Conservation (phyloP, 1,140 invertebrate genomes). For the Drosophila saltans region DNA sequence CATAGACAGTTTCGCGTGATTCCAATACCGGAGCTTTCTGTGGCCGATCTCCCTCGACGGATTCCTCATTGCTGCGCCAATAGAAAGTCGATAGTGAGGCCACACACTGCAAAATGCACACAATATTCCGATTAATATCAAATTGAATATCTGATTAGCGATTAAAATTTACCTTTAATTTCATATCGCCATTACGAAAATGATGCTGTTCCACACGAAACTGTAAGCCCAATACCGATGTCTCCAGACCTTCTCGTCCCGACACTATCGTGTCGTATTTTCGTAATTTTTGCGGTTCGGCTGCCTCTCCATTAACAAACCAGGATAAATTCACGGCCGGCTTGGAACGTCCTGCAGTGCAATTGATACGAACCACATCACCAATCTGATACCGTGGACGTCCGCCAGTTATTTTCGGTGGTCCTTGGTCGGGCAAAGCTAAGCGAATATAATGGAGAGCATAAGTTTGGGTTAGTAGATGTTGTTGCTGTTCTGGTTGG, state of each 20-base stretch:
- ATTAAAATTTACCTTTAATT: conserved; percentile 85
- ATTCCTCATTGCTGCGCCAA: conserved; percentile 89
- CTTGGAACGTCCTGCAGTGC: conserved; percentile 88
- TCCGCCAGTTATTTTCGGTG: conserved; percentile 86
- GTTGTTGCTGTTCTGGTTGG: background rate
- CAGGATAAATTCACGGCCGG: conserved; percentile 89
- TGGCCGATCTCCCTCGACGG: conserved; percentile 87
- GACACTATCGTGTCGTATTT: conserved; percentile 84
- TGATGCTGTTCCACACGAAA: conserved; percentile 87
- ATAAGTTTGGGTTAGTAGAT: conserved; percentile 32
- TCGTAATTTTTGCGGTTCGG: conserved; percentile 84
- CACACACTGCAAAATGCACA: conserved; percentile 85
- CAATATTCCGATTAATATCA: background rate
- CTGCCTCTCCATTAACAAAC: conserved; percentile 89
- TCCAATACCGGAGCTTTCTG: conserved; percentile 87
- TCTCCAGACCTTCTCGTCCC: conserved; percentile 86
- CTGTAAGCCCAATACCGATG: conserved; percentile 86
- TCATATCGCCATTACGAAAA: conserved; percentile 88
- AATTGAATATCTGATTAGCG: background rate
- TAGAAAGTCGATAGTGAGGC: conserved; percentile 88
- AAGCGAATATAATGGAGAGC: conserved; percentile 19
- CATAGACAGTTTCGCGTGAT: conserved; percentile 84
- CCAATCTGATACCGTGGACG: conserved; percentile 87
- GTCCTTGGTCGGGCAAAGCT: conserved; percentile 88
- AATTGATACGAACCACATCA: conserved; percentile 88